These are phyloP conservation scores for Teleopsis dalmanni DNA, from an alignment of 1,140 invertebrate genomes.

Conservation along the genomic window DNA sequence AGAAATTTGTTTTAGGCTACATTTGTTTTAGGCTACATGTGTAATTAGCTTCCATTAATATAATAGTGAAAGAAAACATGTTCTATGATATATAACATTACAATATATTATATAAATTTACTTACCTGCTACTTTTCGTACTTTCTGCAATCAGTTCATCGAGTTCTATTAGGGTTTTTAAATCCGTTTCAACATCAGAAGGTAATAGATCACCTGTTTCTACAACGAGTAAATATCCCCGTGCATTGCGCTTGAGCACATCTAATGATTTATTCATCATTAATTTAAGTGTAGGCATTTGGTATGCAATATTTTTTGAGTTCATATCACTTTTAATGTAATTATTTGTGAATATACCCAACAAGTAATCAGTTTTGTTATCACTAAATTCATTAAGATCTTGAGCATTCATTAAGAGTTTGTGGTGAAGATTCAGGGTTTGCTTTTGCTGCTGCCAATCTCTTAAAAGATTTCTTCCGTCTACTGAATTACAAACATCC, in stretches of 20 bases:
- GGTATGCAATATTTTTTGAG: background rate
- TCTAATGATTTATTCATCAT: conserved; percentile 21
- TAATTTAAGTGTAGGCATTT: conserved; percentile 11
- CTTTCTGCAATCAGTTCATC: conserved; percentile 17
- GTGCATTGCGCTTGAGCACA: conserved; percentile 12
- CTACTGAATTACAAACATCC: conserved; percentile 19
- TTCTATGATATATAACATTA: too few relatives aligned
- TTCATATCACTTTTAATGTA: conserved; percentile 12
- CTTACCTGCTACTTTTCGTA: background rate
- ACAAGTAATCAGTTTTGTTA: conserved; percentile 20
- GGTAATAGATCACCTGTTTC: conserved; percentile 16
- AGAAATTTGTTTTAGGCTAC: background rate
- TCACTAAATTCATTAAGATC: conserved; percentile 24
- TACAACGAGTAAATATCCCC: conserved; percentile 23
- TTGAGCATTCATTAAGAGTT: conserved; percentile 13
- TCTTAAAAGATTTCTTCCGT: conserved; percentile 25
- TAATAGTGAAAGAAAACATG: too few relatives aligned
- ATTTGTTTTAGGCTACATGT: background rate
- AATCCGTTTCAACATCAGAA: background rate
- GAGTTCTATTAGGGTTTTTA: conserved; percentile 1
- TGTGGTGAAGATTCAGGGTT: conserved; percentile 2
- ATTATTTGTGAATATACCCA: conserved; percentile 29
- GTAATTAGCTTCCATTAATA: too few relatives aligned
- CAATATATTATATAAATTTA: background rate
- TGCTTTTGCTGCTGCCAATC: conserved; percentile 23